A percentile compares a stretch with the other conserved stretches of the same genome.
Conservation (phyloP, 2,113 vertebrate genomes). For the Zosterops lateralis region DNA sequence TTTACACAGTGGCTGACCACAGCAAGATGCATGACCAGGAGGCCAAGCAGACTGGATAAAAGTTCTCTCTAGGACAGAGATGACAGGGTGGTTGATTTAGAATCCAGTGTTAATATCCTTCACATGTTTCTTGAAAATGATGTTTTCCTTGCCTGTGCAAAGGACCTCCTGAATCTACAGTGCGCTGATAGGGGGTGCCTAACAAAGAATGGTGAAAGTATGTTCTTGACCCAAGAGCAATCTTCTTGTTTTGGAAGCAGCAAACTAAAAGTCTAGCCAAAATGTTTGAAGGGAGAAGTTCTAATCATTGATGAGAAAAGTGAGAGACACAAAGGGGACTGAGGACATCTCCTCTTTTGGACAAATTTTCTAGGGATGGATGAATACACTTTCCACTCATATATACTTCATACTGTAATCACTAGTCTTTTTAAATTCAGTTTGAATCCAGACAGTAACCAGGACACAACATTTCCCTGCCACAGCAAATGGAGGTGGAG, state of each 20-base stretch:
- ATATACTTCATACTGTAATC: not conserved
- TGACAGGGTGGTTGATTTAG: fast-evolving
- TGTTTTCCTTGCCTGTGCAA: fast-evolving
- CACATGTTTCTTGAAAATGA: fast-evolving
- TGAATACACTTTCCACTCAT: not conserved
- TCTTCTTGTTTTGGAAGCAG: not conserved
- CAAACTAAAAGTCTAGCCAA: not conserved
- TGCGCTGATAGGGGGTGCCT: not conserved
- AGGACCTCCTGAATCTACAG: not conserved
- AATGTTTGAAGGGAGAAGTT: not conserved
- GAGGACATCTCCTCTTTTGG: not conserved
- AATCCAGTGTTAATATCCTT: not conserved
- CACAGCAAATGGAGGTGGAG: not conserved
- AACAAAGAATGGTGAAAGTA: not conserved
- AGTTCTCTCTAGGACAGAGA: not conserved
- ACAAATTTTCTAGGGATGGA: not conserved
- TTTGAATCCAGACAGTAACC: not conserved
- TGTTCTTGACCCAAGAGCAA: not conserved
- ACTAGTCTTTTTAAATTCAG: not conserved
- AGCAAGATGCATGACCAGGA: not conserved
- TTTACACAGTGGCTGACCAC: not conserved
- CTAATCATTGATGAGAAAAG: not conserved
- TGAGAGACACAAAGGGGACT: not conserved
- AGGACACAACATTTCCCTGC: not conserved
- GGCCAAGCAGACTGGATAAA: not conserved